phyloP scores from a whole-genome alignment of 2,797 vertebrate genomes.

The Crenuchus spilurus region DNA sequence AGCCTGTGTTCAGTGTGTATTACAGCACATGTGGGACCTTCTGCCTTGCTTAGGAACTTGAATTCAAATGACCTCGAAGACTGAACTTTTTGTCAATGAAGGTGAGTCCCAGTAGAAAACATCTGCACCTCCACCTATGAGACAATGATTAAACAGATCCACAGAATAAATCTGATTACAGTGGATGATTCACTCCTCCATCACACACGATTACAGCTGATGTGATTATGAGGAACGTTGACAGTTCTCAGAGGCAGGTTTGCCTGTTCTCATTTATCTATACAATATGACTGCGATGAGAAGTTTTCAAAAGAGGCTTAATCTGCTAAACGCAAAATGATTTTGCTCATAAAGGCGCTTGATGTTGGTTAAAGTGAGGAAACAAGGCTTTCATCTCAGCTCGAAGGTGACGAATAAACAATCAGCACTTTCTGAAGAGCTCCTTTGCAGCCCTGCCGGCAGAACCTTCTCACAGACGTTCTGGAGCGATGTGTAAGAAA shows the following conservation, averaged over 20 bases:
- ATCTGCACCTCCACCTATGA: slow-evolving; percentile 30
- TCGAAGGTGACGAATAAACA: neutral
- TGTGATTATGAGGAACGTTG: slow-evolving; percentile 40
- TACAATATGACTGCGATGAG: slow-evolving; percentile 21
- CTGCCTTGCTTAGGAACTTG: neutral
- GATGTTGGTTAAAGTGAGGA: neutral
- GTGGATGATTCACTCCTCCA: neutral
- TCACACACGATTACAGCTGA: slow-evolving; percentile 21
- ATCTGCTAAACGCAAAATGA: neutral
- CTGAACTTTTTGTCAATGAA: no score
- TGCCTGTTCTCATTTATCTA: slow-evolving; percentile 26
- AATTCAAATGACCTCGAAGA: neutral
- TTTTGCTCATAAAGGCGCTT: slow-evolving; percentile 6
- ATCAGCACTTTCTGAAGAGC: neutral
- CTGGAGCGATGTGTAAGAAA: neutral
- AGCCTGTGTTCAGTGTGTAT: neutral
- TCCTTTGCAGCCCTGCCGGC: neutral
- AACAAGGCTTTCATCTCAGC: slow-evolving; percentile 3
- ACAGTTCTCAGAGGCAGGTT: slow-evolving; percentile 31
- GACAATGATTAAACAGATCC: slow-evolving; percentile 39
- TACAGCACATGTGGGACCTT: neutral
- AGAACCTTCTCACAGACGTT: neutral
- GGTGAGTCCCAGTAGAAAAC: neutral
- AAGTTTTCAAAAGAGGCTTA: neutral
- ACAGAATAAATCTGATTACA: slow-evolving; percentile 43